Evolutionary conservation across 2,797 vertebrate genomes (phyloP), one percentile per base, ranked within the genome.

Genomic region (Benthosema pterotum): DNA sequence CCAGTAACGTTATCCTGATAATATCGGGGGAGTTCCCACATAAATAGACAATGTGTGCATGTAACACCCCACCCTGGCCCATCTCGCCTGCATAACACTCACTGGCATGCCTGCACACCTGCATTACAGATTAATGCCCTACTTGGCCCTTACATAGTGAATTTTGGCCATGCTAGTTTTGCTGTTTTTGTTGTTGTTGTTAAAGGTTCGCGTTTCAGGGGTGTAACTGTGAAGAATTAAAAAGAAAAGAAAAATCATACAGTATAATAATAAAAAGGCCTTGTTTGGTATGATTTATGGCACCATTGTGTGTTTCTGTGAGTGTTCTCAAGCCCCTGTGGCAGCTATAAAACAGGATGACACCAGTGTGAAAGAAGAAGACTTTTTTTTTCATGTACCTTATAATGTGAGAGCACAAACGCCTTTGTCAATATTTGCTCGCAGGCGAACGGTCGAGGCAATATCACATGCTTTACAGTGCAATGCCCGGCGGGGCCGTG

Each of bases 1-100:
- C 50, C 42, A 45, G 50, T 60, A 67, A 60, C 65, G 54, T 38
- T 53, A 67, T 60, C 51, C 57, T 48, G 13, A 47, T 38, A 67
- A 67, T 25, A 60, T 19, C 16, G 5, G 15, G 32, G 8, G 32
- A 11, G 48, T 57, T 46, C 56, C 15, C 48, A 51, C 56, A 66
- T 45, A 58, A 66, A 66, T 46, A 66, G 56, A 12, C n/a, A 42
- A 51, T 28, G 38, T 18, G n/a, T 47, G 22, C 48, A 56, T 49
- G 51, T 42, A 57, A 16, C 48, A 6, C 3, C 0, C 11, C 38
- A 2, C 38, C 15, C 14, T 42, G 19, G 22, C 47, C 50, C 42
- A n/a, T 38, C 63, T 4, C 54, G 9, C 48, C 17, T 38, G 17
- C 11, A 52, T 52, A 14, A 52, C 22, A 25, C 2, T 25, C 22